Evolutionary conservation across 2,797 vertebrate genomes (phyloP), one percentile per base, ranked within the genome.

Genomic region (Chloroceryle inda): DNA sequence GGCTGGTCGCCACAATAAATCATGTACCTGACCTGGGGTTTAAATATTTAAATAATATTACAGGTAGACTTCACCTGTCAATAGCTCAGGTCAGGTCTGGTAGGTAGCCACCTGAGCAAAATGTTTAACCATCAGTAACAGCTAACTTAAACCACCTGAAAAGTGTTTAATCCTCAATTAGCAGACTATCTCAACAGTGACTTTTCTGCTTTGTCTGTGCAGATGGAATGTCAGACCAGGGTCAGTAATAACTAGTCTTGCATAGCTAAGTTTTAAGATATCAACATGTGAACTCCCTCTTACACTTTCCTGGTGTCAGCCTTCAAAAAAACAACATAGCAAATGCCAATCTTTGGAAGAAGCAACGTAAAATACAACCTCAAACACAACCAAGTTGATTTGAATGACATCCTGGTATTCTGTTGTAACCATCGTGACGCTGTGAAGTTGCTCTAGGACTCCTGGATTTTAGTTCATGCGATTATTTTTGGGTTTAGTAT

Each of bases 231-330:
- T 27, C 22, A 50, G 33, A 56, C 12, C 55, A 69, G 33, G 24
- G 19, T 53, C 67, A n/a, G 19, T 9, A 40, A 69, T 3, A 79
- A 40, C 20, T 10, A 24, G 42, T 19, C 22, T 45, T 45, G 13
- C 29, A 74, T 2, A 67, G 24, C 17, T 50, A 1, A 68, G 27
- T 35, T 63, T 47, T 71, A 64, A 59, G 14, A 85, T 0, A 59
- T 4, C 13, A 56, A 73, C 0, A 2, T 0, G 3, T n/a, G 24
- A 69, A 64, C 7, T 2, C 5, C 23, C 49, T 35, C 47, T 53
- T 19, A 67, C 5, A 42, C 8, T 4, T n/a, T 69, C 58, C 29
- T 55, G 29, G n/a, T 5, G 11, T 14, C 4, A 79, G 13, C 13
- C 40, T 55, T 58, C 23, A 33, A 10, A 29, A 52, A 50, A 9